Evolutionary conservation across 2,113 vertebrate species (phyloP).

Genomic region (Rhadina sibilatrix): DNA sequence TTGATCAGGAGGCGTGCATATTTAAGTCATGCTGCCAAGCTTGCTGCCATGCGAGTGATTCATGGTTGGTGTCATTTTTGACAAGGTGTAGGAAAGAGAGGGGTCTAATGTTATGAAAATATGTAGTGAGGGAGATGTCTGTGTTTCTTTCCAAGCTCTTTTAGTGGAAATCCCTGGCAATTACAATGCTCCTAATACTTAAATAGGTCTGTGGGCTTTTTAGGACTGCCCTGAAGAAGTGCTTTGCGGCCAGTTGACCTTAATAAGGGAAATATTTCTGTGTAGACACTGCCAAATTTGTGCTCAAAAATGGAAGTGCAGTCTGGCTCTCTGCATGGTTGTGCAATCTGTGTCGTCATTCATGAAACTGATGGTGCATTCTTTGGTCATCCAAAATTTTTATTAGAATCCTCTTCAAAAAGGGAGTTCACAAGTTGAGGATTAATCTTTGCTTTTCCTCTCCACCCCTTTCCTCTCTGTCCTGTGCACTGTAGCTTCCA

Average conservation of each 20-base stretch:
- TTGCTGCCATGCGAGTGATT: background rate
- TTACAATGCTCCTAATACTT: background rate
- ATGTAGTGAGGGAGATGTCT: background rate
- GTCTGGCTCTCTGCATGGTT: background rate
- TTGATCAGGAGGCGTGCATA: background rate
- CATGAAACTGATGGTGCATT: background rate
- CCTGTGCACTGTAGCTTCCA: background rate
- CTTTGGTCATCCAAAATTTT: background rate
- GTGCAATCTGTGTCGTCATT: background rate
- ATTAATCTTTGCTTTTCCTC: background rate
- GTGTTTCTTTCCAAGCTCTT: background rate
- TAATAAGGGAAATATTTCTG: slow-evolving; percentile 58
- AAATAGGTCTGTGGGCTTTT: slow-evolving; percentile 5
- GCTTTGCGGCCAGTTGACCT: slow-evolving; percentile 39
- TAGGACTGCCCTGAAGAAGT: background rate
- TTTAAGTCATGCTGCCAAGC: background rate
- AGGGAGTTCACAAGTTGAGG: background rate
- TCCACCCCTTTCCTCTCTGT: background rate
- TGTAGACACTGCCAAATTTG: slow-evolving; percentile 38
- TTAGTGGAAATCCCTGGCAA: background rate
- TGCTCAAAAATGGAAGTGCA: slow-evolving; percentile 56
- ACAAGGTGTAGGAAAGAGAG: background rate
- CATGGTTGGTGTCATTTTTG: background rate
- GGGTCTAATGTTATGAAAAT: background rate
- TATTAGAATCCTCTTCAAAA: background rate